Evolutionary conservation across 2,888 invertebrate genomes (phyloP).

Genomic region (Coleophora flavipennella): DNA sequence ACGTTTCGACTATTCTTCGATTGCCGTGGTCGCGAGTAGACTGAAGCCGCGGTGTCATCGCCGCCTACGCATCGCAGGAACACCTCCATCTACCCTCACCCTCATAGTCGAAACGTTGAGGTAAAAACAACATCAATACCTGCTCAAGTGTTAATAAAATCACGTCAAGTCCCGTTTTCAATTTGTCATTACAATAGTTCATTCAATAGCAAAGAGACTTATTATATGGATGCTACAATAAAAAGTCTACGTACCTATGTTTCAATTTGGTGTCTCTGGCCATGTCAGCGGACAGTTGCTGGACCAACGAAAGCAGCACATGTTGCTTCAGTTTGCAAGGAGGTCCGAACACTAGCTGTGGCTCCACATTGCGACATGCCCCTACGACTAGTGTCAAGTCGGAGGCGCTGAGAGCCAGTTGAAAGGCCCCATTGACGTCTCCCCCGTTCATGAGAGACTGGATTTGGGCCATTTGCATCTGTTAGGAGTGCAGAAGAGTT

Average conservation of each 20-base stretch:
- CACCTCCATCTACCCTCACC: too few species aligned
- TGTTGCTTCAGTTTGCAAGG: constrained; percentile 86
- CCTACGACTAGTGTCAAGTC: constrained; percentile 90
- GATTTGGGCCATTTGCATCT: constrained; percentile 78
- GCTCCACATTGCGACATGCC: constrained; percentile 89
- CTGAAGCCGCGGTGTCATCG: too few species aligned
- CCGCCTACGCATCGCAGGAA: too few species aligned
- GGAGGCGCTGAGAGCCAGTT: constrained; percentile 89
- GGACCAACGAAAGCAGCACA: constrained; percentile 92
- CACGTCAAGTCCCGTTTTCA: too few species aligned
- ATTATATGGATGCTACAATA: too few species aligned
- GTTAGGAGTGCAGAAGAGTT: constrained; percentile 11
- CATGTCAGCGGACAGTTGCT: constrained; percentile 94
- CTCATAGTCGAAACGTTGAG: too few species aligned
- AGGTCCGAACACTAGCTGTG: constrained; percentile 81
- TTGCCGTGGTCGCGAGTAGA: too few species aligned
- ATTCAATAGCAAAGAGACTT: too few species aligned
- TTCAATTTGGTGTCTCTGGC: constrained; percentile 77
- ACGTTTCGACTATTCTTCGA: too few species aligned
- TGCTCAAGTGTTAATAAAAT: too few species aligned
- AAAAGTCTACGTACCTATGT: constrained; percentile 37
- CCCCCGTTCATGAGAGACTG: constrained; percentile 78
- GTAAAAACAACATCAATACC: too few species aligned
- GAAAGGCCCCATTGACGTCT: constrained; percentile 90
- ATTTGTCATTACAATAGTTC: too few species aligned